phyloP scores from a whole-genome alignment of 2,113 vertebrate genomes.

The Chloebia gouldiae region DNA sequence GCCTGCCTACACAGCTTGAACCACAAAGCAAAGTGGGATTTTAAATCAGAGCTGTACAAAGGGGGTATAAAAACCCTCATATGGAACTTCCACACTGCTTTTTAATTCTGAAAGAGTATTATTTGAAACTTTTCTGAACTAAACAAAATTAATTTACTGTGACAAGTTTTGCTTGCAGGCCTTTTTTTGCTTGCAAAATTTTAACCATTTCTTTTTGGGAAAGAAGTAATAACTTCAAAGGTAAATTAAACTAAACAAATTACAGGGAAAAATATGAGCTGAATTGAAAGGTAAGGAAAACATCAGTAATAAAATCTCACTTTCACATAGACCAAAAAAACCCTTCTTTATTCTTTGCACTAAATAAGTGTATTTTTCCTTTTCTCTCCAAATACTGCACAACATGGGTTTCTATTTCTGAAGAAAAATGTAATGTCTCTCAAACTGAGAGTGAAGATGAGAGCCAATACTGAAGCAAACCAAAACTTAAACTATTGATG shows the following conservation, averaged over 20 bases:
- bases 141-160: background rate
- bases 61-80: background rate
- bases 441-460: background rate
- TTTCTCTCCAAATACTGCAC: background rate
- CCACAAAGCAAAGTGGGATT: conserved; percentile 6
- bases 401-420: background rate
- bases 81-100: background rate
- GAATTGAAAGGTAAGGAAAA: background rate
- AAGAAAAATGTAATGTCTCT: background rate
- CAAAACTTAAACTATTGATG: background rate
- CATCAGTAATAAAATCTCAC: background rate
- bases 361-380: background rate
- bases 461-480: background rate
- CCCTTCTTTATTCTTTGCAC: background rate
- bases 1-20: conserved; percentile 14
- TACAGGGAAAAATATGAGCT: background rate
- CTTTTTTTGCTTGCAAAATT: background rate
- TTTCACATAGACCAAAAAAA: background rate
- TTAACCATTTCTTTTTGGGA: background rate
- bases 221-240: background rate
- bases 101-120: background rate
- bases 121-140: background rate
- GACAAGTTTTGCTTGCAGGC: background rate
- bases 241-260: background rate
- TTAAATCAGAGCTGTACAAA: background rate